Conservation (phyloP, 2,797 vertebrate species). For the Macrochelys suwanniensis region DNA sequence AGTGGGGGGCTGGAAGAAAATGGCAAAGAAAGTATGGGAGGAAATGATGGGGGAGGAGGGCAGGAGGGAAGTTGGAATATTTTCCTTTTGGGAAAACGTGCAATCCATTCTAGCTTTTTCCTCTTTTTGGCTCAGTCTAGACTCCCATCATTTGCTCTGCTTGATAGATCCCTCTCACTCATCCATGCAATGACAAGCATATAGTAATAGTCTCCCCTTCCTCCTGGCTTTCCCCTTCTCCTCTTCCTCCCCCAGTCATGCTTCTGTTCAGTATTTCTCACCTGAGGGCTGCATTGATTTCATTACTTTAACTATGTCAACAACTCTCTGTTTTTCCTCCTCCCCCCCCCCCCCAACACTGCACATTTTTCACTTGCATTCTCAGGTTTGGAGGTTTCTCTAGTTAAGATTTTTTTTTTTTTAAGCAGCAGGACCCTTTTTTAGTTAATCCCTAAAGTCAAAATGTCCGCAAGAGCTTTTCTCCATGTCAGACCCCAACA, state of each 20-base stretch:
- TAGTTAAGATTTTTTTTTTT: conserved; percentile 6
- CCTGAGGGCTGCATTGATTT: background rate
- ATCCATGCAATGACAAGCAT: background rate
- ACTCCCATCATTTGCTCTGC: background rate
- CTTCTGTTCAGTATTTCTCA: accelerated
- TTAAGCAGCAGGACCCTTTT: background rate
- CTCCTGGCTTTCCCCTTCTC: background rate
- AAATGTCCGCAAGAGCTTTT: conserved; percentile 31
- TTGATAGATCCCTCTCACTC: background rate
- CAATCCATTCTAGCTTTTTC: background rate
- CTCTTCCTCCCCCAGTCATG: background rate
- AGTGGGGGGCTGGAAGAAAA: background rate
- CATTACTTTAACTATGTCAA: background rate
- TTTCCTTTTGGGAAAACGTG: background rate
- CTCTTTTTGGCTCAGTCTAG: background rate
- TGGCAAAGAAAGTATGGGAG: background rate
- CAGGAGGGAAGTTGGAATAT: background rate
- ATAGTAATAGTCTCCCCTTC: background rate
- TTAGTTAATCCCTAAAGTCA: conserved; percentile 20
- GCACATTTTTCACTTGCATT: background rate
- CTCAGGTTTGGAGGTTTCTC: accelerated
- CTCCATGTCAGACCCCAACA: background rate
- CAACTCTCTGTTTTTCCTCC: background rate
- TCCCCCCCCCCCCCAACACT: background rate
- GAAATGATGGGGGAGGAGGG: too few relatives aligned